Conservation (phyloP, 2,797 vertebrate species). For the Rhinogobio ventralis region DNA sequence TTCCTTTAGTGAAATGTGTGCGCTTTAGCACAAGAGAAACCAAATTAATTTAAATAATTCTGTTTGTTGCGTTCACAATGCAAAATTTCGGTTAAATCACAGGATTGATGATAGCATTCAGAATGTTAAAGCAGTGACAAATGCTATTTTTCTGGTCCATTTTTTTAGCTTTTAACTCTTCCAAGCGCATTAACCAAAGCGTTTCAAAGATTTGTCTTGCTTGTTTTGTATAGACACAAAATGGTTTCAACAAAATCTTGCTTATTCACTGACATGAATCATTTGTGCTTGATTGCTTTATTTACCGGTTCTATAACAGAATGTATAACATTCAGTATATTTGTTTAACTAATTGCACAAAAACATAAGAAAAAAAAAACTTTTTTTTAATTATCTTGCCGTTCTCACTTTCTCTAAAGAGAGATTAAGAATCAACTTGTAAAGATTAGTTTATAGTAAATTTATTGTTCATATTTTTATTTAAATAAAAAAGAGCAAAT, state of each 20-base stretch:
- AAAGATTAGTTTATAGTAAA: neutral
- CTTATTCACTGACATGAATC: constrained; percentile 19
- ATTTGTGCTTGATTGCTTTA: constrained; percentile 19
- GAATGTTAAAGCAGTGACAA: constrained; percentile 71
- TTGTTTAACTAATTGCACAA: neutral
- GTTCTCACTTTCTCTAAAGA: neutral
- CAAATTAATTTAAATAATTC: constrained; percentile 75
- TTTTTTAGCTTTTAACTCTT: constrained; percentile 71
- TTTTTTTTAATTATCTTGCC: neutral
- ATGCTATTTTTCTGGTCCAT: constrained; percentile 69
- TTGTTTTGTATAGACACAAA: constrained; percentile 70
- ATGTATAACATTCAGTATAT: neutral
- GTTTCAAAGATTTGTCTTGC: constrained; percentile 73
- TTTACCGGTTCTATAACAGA: neutral
- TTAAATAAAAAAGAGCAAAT: neutral
- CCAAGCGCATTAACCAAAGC: constrained; percentile 69
- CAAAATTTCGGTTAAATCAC: constrained; percentile 70
- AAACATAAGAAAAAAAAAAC: neutral
- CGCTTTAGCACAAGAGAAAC: constrained; percentile 70
- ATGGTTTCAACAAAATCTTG: constrained; percentile 74
- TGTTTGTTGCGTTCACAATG: constrained; percentile 67
- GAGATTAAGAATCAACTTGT: neutral
- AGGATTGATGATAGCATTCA: constrained; percentile 69
- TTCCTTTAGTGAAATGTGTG: constrained; percentile 71
- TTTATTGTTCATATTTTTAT: neutral